A percentile compares a stretch with the other conserved stretches of the same genome.
phyloP scores from a whole-genome alignment of 2,113 vertebrate species.

The Xiphorhynchus elegans region DNA sequence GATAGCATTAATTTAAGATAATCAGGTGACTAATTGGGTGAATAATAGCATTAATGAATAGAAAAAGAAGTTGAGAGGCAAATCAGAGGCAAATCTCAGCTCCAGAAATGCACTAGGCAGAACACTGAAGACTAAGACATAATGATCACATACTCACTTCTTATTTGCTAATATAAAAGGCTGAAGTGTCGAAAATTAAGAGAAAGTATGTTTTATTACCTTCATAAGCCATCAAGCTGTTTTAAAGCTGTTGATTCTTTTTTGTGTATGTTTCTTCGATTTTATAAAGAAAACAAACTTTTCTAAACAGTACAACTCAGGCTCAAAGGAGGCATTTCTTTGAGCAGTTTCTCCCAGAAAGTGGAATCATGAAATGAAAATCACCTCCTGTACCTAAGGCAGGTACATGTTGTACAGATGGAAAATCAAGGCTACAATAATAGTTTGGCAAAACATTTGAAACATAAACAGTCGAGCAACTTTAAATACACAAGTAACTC shows the following conservation, averaged over 20 bases:
- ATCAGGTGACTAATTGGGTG: conserved; percentile 25
- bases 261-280: background rate
- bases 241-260: background rate
- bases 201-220: background rate
- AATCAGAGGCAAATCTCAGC: conserved; percentile 14
- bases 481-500: background rate
- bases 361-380: background rate
- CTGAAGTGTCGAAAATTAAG: background rate
- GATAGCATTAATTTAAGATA: conserved; percentile 14
- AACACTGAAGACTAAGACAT: background rate
- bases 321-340: background rate
- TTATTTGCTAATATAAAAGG: background rate
- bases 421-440: background rate
- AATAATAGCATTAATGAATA: conserved; percentile 8
- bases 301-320: background rate
- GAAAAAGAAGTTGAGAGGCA: background rate
- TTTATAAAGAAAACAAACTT: background rate
- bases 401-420: background rate
- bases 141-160: background rate
- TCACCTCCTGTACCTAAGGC: background rate
- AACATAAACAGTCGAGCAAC: background rate
- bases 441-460: background rate
- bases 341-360: background rate
- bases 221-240: background rate
- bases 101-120: background rate